Evolutionary conservation across 2,888 invertebrate genomes (phyloP), one percentile per base, ranked within the genome.

Genomic region (Lamproptera curius): DNA sequence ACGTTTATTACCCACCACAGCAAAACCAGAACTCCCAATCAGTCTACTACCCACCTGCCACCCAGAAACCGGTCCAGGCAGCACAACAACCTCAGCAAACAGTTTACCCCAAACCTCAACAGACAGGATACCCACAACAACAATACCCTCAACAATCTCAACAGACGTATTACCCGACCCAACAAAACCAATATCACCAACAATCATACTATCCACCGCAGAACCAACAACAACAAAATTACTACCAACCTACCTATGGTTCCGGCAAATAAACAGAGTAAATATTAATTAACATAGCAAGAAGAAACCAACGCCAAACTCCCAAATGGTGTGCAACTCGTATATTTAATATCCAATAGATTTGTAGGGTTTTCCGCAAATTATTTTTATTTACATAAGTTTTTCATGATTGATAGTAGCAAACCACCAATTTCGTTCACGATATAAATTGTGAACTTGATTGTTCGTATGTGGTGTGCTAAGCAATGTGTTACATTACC

Each of bases 361-460:
- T n/a, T 2, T 31, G 31, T 31, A 3, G 6, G 6, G 20, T 31
- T 31, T 11, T n/a, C 11, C 9, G 10, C 9, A 2, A 11, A 11
- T 31, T 11, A 13, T 31, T 31, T 31, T 11, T 31, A 31, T 11
- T 31, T n/a, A 11, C 2, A 31, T 5, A 11, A 31, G 13, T 31
- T n/a, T n/a, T 31, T n/a, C 13, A 11, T 11, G 31, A 11, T n/a
- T 31, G 5, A 37, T 39, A 43, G 37, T 44, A 38, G 20, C 42
- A 48, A 46, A 39, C 38, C 76, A 85, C 73, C 70, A 56, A 85
- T 84, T 67, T 58, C 58, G 67, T 51, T 79, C 85, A 86, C 84
- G 85, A 85, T 65, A 47, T 8, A 37, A 44, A 70, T 84, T 85
- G 85, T 86, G 85, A 81, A 64, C 75, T 66, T 53, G 76, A 83